These are phyloP conservation scores for Nansenia antarctica DNA, from an alignment of 2,113 vertebrate genomes.

Conservation along the genomic window DNA sequence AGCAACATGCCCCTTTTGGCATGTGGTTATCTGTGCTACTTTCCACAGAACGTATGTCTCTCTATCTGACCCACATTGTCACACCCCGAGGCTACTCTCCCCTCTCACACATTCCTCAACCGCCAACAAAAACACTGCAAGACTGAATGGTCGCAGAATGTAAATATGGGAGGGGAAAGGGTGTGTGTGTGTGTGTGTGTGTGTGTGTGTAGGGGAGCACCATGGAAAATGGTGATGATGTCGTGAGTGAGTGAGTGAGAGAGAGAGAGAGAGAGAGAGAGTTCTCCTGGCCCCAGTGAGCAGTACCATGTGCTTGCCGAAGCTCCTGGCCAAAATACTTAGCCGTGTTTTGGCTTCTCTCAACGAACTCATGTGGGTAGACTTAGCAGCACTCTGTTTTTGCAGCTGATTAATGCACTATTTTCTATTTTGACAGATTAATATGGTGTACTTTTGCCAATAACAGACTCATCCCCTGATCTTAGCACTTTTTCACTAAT, in stretches of 20 bases:
- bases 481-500: background rate
- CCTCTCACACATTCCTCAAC: background rate
- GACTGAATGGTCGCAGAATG: background rate
- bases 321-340: slow-evolving; percentile 35
- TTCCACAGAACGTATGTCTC: background rate
- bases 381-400: slow-evolving; percentile 43
- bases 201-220: background rate
- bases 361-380: slow-evolving; percentile 45
- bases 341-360: slow-evolving; percentile 39
- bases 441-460: background rate
- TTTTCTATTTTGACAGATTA: no score
- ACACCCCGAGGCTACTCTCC: background rate
- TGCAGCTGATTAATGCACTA: no score
- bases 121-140: slow-evolving; percentile 18
- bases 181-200: no score
- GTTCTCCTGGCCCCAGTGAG: background rate
- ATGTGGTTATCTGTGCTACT: background rate
- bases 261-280: slow-evolving; percentile 6
- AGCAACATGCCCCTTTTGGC: slow-evolving; percentile 4
- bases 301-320: slow-evolving; percentile 7
- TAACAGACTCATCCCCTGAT: background rate
- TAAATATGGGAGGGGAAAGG: slow-evolving; percentile 1
- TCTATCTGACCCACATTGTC: slow-evolving; percentile 12
- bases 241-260: slow-evolving; percentile 40
- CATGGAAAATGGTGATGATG: slow-evolving; percentile 43